Evolutionary conservation across 2,113 vertebrate genomes (phyloP), one percentile per base, ranked within the genome.

Genomic region (Piaya cayana): DNA sequence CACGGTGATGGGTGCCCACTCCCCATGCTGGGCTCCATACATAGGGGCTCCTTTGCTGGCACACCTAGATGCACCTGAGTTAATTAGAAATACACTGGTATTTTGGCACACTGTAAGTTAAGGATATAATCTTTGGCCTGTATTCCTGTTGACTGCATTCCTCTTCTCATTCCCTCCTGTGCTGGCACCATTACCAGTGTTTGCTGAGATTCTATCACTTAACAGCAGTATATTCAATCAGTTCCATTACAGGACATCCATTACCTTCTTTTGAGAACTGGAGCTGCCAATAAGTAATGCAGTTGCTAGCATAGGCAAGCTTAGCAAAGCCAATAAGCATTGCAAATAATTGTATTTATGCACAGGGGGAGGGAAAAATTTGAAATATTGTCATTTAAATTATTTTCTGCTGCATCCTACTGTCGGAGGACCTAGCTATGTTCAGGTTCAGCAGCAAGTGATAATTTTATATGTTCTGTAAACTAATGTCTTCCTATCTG

Each of bases 11-110:
- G 65, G 49, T 25, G 1, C 80, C 59, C 43, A 36, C 88, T 93
- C 83, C 80, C 88, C 59, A 88, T 91, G 86, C 91, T 52, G 91
- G 93, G 34, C 79, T 34, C 36, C 2, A 47, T 12, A 3, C 37
- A 45, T 0, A 32, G 76, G 55, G 64, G 49, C 64, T 85, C 59
- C 62, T 45, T 30, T 58, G 47, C 49, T 10, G 3, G 45, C 55
- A 1, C 22, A 3, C 5, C 63, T 26, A 4, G 30, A 3, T 11
- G 0, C 79, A n/a, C 11, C 5, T 25, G 59, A 15, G 16, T 36
- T 18, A 19, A 3, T 30, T 30, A 19, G 64, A 55, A 2, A 56
- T 6, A 18, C 15, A 2, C 43, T 9, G 43, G 1, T 39, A 14
- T 9, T 30, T 39, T 13, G 8, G 20, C 42, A 6, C 30, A 2